Conservation (phyloP, 2,888 invertebrate species). For the Nasonovia ribisnigri region DNA sequence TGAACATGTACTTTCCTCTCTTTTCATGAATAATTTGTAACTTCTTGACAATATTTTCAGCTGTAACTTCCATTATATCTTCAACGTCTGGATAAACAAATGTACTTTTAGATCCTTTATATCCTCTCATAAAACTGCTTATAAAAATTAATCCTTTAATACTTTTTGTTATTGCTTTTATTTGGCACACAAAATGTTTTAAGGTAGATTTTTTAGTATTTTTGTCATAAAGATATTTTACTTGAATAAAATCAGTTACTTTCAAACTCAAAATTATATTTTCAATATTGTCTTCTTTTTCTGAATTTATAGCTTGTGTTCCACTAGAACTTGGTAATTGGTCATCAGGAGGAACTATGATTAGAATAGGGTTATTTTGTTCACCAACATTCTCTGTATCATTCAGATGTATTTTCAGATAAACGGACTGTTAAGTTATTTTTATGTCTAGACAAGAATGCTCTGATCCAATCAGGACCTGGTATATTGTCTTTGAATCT, state of each 20-base stretch:
- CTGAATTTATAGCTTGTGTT: neutral
- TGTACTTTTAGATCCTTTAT: neutral
- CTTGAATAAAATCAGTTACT: constrained; percentile 17
- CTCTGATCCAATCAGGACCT: neutral
- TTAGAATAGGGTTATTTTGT: constrained; percentile 10
- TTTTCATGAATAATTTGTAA: constrained; percentile 4
- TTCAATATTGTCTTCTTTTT: neutral
- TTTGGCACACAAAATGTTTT: constrained; percentile 6
- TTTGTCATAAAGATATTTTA: neutral
- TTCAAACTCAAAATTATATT: neutral
- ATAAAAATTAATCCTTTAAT: neutral
- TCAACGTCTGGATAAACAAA: neutral
- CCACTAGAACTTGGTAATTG: neutral
- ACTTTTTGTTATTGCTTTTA: neutral
- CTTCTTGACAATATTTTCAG: neutral
- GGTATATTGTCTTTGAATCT: neutral
- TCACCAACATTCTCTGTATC: neutral
- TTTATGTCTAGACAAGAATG: neutral
- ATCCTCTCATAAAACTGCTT: neutral
- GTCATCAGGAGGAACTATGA: constrained; percentile 1
- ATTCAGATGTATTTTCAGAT: constrained; percentile 60
- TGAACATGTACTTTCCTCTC: neutral
- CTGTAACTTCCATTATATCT: neutral
- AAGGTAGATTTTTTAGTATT: neutral
- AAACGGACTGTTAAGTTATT: constrained; percentile 38